phyloP scores from a whole-genome alignment of 2,888 invertebrate genomes.

The Hypolimnas misippus region DNA sequence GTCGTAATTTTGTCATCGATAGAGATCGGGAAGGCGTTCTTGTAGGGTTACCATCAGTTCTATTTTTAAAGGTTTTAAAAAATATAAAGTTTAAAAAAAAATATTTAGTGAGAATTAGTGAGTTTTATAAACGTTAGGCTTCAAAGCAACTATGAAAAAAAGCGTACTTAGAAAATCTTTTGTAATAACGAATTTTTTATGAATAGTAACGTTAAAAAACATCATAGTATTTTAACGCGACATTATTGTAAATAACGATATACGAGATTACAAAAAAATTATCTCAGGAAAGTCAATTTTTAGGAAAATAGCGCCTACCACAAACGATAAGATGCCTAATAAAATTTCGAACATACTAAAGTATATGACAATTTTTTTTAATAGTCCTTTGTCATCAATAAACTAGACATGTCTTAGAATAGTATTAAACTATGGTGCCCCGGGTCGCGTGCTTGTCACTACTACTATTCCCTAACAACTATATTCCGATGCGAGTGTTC shows the following conservation, averaged over 20 bases:
- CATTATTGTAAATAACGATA: too few species aligned
- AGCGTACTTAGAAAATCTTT: too few species aligned
- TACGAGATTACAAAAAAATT: too few species aligned
- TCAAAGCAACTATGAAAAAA: too few species aligned
- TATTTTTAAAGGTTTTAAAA: neutral
- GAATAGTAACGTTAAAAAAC: too few species aligned
- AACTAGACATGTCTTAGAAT: neutral
- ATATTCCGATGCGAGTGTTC: slow-evolving; percentile 27
- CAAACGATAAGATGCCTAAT: too few species aligned
- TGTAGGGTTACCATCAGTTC: slow-evolving; percentile 60
- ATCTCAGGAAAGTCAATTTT: too few species aligned
- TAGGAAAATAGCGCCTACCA: too few species aligned
- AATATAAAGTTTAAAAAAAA: neutral
- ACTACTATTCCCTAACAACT: slow-evolving; percentile 33
- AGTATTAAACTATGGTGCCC: slow-evolving; percentile 3
- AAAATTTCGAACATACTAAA: neutral
- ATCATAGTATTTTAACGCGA: too few species aligned
- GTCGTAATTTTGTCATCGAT: slow-evolving; percentile 64
- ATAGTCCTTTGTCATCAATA: neutral
- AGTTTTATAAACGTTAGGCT: too few species aligned
- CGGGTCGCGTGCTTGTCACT: slow-evolving; percentile 27
- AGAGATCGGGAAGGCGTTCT: slow-evolving; percentile 65
- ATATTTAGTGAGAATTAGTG: neutral
- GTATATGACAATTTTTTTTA: neutral
- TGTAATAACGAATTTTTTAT: too few species aligned